Conservation (phyloP, 2,113 vertebrate species). For the Pangasianodon gigas region DNA sequence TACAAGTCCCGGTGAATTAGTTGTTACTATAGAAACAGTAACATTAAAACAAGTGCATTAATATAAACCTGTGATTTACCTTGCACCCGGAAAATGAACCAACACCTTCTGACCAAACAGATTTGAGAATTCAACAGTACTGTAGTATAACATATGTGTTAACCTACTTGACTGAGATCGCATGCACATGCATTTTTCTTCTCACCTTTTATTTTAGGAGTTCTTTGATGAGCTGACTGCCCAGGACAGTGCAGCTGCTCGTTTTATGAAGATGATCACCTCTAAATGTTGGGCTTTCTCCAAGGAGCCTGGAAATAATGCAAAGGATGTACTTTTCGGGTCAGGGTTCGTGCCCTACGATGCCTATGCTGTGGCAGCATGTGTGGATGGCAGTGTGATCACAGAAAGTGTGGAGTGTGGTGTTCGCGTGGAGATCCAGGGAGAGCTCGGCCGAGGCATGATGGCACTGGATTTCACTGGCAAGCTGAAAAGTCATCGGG, state of each 20-base stretch:
- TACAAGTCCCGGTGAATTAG: background rate
- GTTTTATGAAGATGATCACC: conserved; percentile 73
- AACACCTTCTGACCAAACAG: background rate
- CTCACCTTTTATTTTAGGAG: conserved; percentile 63
- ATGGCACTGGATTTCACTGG: conserved; percentile 69
- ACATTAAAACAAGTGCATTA: background rate
- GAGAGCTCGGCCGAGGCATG: conserved; percentile 70
- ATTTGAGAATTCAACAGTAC: background rate
- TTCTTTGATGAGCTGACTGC: conserved; percentile 70
- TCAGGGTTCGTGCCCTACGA: conserved; percentile 74
- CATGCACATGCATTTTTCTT: background rate
- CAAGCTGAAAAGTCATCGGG: conserved; percentile 60
- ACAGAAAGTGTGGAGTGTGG: conserved; percentile 65
- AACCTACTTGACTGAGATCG: background rate
- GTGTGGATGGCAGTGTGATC: conserved; percentile 68
- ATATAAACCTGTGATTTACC: background rate
- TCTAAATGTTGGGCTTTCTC: conserved; percentile 69
- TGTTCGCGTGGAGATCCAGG: conserved; percentile 71
- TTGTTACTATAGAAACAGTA: background rate
- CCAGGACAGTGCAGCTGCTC: conserved; percentile 66
- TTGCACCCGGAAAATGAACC: background rate
- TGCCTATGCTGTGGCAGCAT: conserved; percentile 71
- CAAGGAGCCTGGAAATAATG: conserved; percentile 38
- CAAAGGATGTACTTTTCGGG: conserved; percentile 64
- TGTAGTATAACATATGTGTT: background rate